phyloP scores from a whole-genome alignment of 2,888 invertebrate species.

The Embidobia sp. region DNA sequence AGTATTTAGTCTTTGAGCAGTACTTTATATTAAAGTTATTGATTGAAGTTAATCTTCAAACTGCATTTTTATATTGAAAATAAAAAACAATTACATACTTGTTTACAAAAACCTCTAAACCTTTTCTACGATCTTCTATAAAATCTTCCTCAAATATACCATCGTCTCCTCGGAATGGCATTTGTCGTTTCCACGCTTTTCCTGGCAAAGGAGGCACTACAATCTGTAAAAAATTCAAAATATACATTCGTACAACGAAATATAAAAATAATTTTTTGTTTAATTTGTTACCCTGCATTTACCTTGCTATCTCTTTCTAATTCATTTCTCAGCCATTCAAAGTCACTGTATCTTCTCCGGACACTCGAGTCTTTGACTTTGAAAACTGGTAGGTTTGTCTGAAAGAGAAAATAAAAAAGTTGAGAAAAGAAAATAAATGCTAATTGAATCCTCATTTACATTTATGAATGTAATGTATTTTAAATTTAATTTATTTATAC shows the following conservation, averaged over 20 bases:
- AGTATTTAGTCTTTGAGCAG: no score
- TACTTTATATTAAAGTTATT: no score
- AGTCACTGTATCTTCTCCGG: slow-evolving; percentile 98
- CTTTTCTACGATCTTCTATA: slow-evolving; percentile 99
- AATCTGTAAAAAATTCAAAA: slow-evolving; percentile 86
- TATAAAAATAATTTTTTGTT: no score
- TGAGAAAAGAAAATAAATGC: neutral
- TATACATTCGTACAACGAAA: no score
- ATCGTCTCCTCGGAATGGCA: slow-evolving; percentile 99
- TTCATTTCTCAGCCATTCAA: slow-evolving; percentile 99
- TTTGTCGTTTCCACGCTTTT: slow-evolving; percentile 98
- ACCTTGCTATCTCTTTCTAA: slow-evolving; percentile 99
- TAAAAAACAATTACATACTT: slow-evolving; percentile 87
- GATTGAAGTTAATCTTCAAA: no score
- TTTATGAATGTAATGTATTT: no score
- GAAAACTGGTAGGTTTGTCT: slow-evolving; percentile 99
- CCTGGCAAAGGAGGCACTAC: slow-evolving; percentile 99
- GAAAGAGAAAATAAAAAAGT: slow-evolving; percentile 79
- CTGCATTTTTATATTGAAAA: no score
- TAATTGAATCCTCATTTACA: no score
- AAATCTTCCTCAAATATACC: slow-evolving; percentile 99
- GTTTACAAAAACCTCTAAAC: slow-evolving; percentile 98
- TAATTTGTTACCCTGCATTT: slow-evolving; percentile 7
- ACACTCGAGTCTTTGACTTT: slow-evolving; percentile 99
- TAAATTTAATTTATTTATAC: no score